Percentiles rank a stretch among this genome's conserved stretches.
phyloP scores from a whole-genome alignment of 1,140 invertebrate genomes.

The Cydia pomonella region DNA sequence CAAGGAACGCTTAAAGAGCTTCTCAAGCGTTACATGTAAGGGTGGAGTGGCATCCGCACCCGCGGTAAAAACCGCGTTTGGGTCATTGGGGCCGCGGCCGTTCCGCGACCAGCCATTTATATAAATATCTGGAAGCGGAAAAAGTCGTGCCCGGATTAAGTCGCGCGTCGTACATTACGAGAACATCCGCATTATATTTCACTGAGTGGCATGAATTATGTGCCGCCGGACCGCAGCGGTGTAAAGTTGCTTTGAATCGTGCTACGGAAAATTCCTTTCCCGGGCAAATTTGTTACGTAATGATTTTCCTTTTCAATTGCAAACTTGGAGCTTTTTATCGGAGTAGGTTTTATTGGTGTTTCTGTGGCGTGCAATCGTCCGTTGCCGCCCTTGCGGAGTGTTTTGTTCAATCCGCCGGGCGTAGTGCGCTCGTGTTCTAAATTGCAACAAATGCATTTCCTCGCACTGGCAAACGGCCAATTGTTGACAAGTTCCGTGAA shows the following conservation, averaged over 20 bases:
- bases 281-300: conserved; percentile 37
- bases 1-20: neutral
- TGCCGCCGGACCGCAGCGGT: conserved; percentile 50
- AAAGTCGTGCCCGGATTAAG: conserved; percentile 63
- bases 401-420: conserved; percentile 37
- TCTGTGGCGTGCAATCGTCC: conserved; percentile 21
- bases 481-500: conserved; percentile 44
- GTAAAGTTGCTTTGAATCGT: conserved; percentile 59
- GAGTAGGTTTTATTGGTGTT: conserved; percentile 24
- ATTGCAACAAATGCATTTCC: conserved; percentile 47
- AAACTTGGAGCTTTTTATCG: conserved; percentile 22
- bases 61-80: conserved; percentile 15
- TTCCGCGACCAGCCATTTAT: conserved; percentile 46
- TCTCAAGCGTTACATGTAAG: conserved; percentile 13
- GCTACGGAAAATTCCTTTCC: conserved; percentile 47
- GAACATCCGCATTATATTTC: conserved; percentile 72
- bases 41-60: conserved; percentile 7
- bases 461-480: conserved; percentile 47
- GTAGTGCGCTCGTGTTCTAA: conserved; percentile 35
- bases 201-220: conserved; percentile 66
- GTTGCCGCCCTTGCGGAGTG: conserved; percentile 29
- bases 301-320: conserved; percentile 26
- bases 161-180: conserved; percentile 68
- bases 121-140: conserved; percentile 56
- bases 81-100: conserved; percentile 13